Evolutionary conservation across 2,113 vertebrate species (phyloP).

Genomic region (Crotalus helleri): DNA sequence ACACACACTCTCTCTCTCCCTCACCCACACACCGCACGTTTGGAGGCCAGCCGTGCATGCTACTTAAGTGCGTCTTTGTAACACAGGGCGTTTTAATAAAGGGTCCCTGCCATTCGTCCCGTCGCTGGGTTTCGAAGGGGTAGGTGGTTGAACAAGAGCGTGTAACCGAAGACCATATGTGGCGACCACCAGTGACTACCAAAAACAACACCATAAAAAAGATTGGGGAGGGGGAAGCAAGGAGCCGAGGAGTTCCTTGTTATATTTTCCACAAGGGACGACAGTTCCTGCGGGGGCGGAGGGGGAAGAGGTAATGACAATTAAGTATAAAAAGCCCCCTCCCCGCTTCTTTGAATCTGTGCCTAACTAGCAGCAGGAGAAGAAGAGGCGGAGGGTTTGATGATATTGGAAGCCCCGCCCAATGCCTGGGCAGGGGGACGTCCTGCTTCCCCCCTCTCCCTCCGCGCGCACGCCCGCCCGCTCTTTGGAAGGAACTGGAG

Average conservation of each 20-base stretch:
- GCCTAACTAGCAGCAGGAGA: not conserved
- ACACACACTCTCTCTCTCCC: too few relatives aligned
- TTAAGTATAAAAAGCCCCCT: not conserved
- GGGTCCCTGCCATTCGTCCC: not conserved
- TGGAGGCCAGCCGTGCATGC: not conserved
- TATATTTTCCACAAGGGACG: not conserved
- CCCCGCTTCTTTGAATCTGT: not conserved
- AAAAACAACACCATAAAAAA: not conserved
- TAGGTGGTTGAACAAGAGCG: not conserved
- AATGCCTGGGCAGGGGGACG: constrained; percentile 70
- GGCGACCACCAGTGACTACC: not conserved
- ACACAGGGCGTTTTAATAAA: not conserved
- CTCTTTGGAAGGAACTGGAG: constrained; percentile 72
- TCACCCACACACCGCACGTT: not conserved
- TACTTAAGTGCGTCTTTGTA: not conserved
- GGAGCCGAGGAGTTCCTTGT: not conserved
- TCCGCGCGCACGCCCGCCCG: constrained; percentile 42
- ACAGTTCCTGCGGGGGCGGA: not conserved
- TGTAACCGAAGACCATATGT: not conserved
- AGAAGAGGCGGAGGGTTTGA: constrained; percentile 43
- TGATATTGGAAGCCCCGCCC: constrained; percentile 64
- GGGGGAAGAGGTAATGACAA: not conserved
- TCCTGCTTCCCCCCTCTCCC: constrained; percentile 79
- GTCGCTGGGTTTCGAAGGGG: not conserved
- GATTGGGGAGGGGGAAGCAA: too few relatives aligned